Percentiles rank a stretch among this genome's conserved stretches.
phyloP scores from a whole-genome alignment of 2,888 invertebrate genomes.

The Nasonia oneida region DNA sequence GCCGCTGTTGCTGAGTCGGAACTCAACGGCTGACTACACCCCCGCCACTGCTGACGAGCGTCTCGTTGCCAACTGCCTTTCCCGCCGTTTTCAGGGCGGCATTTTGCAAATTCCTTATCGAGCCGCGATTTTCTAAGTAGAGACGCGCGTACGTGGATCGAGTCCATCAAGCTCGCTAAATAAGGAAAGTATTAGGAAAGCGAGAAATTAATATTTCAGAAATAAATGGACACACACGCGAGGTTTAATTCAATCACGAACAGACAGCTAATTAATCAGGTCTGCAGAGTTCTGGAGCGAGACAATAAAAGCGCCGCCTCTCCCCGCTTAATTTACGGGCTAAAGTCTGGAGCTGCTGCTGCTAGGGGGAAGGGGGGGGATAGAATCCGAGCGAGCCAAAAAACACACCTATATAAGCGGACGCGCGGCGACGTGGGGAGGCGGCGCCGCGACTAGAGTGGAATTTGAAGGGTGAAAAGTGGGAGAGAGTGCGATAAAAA shows the following conservation, averaged over 20 bases:
- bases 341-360: neutral
- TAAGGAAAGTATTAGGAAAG: neutral
- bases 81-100: neutral
- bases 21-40: neutral
- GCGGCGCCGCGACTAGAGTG: neutral
- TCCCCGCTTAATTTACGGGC: conserved; percentile 1
- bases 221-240: neutral
- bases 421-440: neutral
- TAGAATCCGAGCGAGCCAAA: conserved; percentile 1
- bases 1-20: neutral
- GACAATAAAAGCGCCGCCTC: neutral
- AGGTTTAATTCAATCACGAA: conserved; percentile 10
- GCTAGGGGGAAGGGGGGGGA: neutral
- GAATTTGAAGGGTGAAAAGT: conserved; percentile 23
- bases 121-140: no score
- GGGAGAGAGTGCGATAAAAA: conserved; percentile 23
- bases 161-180: neutral
- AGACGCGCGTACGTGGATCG: neutral
- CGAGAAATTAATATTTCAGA: conserved; percentile 3
- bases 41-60: neutral
- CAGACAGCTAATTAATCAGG: conserved; percentile 17
- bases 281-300: neutral
- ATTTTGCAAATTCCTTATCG: no score
- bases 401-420: neutral
- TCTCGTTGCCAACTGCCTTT: neutral